Percentiles rank a stretch among this genome's conserved stretches.
These are phyloP conservation scores for Teleopsis dalmanni DNA, from an alignment of 1,140 invertebrate species.

Conservation along the genomic window DNA sequence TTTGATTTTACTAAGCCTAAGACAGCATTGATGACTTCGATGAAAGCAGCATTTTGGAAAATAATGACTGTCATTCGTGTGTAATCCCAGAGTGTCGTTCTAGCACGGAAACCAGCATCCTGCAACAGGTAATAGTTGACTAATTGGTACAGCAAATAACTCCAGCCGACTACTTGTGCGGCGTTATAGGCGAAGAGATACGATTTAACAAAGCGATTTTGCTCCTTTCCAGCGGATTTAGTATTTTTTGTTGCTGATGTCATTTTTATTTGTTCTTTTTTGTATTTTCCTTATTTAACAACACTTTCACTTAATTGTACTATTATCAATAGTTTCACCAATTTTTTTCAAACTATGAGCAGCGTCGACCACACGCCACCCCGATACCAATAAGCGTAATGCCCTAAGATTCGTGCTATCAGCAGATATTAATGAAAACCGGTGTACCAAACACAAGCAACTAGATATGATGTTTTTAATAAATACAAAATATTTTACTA, in stretches of 20 bases:
- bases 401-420: no score
- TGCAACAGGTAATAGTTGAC: slow-evolving; percentile 50
- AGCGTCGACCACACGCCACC: no score
- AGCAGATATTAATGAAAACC: no score
- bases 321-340: no score
- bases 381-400: no score
- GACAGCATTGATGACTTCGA: slow-evolving; percentile 79
- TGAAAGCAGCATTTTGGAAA: slow-evolving; percentile 83
- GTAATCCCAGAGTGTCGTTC: slow-evolving; percentile 56
- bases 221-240: slow-evolving; percentile 21
- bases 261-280: slow-evolving; percentile 20
- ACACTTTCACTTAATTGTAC: no score
- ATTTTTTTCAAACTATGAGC: no score
- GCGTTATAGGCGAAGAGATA: slow-evolving; percentile 52
- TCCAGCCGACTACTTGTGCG: slow-evolving; percentile 57
- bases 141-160: slow-evolving; percentile 60
- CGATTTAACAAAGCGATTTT: slow-evolving; percentile 42
- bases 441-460: no score
- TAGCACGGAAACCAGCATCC: slow-evolving; percentile 23
- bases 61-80: slow-evolving; percentile 64
- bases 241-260: slow-evolving; percentile 24
- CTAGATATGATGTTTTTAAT: no score
- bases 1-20: slow-evolving; percentile 77
- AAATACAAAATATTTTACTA: no score
- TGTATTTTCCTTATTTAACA: no score